Base-by-base conservation (phyloP, 2,888 invertebrate species). In the Embidobia sp. region DNA sequence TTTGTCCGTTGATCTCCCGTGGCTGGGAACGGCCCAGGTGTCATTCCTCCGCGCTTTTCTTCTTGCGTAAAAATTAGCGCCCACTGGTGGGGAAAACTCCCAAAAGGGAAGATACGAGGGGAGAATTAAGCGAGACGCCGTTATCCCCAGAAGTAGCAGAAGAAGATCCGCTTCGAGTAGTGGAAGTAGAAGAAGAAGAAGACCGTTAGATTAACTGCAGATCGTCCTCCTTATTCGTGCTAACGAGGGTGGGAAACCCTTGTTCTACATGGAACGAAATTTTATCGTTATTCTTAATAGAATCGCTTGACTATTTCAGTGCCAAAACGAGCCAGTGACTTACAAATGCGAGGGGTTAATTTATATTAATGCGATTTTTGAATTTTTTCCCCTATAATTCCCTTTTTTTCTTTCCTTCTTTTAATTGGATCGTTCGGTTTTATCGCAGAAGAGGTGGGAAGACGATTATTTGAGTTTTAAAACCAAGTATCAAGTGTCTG, bases 391-490 rank as follows among this genome's bases (percentile, higher is more conserved):
- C 4, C 4, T 18, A 6, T 6, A 13, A n/a, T 46, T 46, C n/a
- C 8, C 16, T 42, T 19, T 8, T 16, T 8, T 29, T 37, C 3
- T 11, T 46, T 35, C 35, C 29, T 48, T 37, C 48, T 55, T 67
- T 19, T 57, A 57, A 69, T 57, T 69, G 67, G 18, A 7, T 46
- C 66, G 66, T 66, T 66, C 11, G 22, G 7, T 16, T 42, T 64
- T 51, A 64, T 26, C 13, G 19, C 11, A 2, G 18, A 3, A 29
- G 51, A 78, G 80, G 82, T 82, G 83, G 82, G 86, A 78, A 83
- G 83, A 87, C 87, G 88, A 87, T 88, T 87, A 87, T 88, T 87
- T 84, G 85, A 87, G 86, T 87, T 87, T 87, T 87, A 86, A 87
- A 87, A 87, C 86, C 86, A 87, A 88, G 87, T 87, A 86, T 86